Conservation (phyloP, 2,888 invertebrate genomes). For the Clostera curtula region DNA sequence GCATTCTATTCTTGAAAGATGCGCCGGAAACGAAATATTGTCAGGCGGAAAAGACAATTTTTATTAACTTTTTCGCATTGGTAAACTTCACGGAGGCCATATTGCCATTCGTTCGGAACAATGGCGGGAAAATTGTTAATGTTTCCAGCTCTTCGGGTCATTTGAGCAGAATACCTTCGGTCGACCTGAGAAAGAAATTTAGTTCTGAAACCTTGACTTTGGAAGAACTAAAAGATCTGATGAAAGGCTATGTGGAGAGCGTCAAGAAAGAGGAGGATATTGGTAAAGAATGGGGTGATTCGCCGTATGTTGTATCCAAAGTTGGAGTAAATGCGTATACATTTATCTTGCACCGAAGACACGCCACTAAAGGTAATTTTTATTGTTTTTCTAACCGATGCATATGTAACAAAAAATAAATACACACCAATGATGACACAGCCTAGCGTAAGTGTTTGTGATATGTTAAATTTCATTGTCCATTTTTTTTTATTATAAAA, state of each 20-base stretch:
- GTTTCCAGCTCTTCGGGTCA: conserved; percentile 83
- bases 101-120: conserved; percentile 79
- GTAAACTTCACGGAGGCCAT: conserved; percentile 72
- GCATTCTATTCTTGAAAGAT: conserved; percentile 55
- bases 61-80: conserved; percentile 48
- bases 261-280: conserved; percentile 42
- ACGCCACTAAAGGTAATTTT: conserved; percentile 38
- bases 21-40: conserved; percentile 39
- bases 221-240: conserved; percentile 69
- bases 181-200: conserved; percentile 62
- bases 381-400: background rate
- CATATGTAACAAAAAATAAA: background rate
- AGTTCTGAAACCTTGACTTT: conserved; percentile 66
- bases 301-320: conserved; percentile 83
- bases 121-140: conserved; percentile 82
- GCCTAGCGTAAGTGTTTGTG: too few relatives aligned
- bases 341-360: conserved; percentile 75
- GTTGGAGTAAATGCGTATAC: conserved; percentile 82
- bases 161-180: conserved; percentile 75
- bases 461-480: too few relatives aligned
- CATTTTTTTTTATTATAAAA: too few relatives aligned
- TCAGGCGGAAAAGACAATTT: conserved; percentile 50
- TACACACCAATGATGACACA: too few relatives aligned
- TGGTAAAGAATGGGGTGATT: conserved; percentile 73
- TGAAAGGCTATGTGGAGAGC: conserved; percentile 77